Percentiles rank a stretch among this genome's conserved stretches.
Conservation (phyloP, 2,888 invertebrate genomes). For the Drosophila pegasa region DNA sequence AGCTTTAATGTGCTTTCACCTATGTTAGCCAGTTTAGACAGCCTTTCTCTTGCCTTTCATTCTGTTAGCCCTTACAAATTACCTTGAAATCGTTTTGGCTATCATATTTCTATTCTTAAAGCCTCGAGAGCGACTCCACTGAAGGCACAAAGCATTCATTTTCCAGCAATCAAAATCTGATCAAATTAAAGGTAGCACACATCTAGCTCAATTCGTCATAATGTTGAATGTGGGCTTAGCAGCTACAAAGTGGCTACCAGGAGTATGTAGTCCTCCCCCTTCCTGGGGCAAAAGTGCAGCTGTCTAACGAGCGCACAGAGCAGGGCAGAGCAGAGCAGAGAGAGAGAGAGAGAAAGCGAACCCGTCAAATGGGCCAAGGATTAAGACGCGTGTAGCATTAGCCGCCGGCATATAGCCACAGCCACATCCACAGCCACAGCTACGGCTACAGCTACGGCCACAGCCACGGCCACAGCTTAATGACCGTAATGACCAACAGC, state of each 20-base stretch:
- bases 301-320: constrained; percentile 49
- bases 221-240: constrained; percentile 46
- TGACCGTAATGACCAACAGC: constrained; percentile 77
- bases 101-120: background rate
- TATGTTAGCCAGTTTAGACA: no score
- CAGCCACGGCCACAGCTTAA: constrained; percentile 66
- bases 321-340: no score
- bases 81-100: background rate
- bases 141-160: constrained; percentile 34
- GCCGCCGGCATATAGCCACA: constrained; percentile 49
- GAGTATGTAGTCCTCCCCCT: background rate
- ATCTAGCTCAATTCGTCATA: constrained; percentile 64
- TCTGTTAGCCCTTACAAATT: background rate
- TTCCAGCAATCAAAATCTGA: constrained; percentile 60
- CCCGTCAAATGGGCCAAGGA: constrained; percentile 63
- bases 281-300: constrained; percentile 30
- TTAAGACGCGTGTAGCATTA: constrained; percentile 63
- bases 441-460: constrained; percentile 23
- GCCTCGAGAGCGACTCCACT: background rate
- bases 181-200: constrained; percentile 69
- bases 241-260: constrained; percentile 49
- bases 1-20: background rate
- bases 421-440: constrained; percentile 11
- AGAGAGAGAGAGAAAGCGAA: constrained; percentile 5
- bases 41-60: no score